A percentile compares a stretch with the other conserved stretches of the same genome.
Conservation (phyloP, 2,888 invertebrate genomes). For the Sisyra nigra region DNA sequence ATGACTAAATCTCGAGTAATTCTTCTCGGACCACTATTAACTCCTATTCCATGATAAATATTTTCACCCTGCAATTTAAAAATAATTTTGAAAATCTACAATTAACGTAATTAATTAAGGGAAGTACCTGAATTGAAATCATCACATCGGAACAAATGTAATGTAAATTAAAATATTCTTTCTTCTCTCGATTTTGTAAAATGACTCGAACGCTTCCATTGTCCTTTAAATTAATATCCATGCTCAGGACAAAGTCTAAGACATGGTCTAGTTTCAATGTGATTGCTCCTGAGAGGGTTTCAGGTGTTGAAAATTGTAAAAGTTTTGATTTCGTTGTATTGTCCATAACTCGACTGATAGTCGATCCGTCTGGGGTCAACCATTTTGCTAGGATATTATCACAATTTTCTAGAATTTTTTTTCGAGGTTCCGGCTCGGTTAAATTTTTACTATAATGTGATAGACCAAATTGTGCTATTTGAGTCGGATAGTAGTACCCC, state of each 20-base stretch:
- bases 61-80: conserved; percentile 41
- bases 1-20: conserved; percentile 77
- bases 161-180: conserved; percentile 64
- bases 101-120: neutral
- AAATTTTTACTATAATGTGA: conserved; percentile 94
- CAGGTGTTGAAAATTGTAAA: conserved; percentile 56
- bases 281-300: conserved; percentile 50
- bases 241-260: conserved; percentile 58
- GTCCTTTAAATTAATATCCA: conserved; percentile 52
- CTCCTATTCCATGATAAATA: conserved; percentile 75
- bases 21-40: conserved; percentile 50
- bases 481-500: conserved; percentile 95
- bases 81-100: conserved; percentile 7
- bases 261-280: conserved; percentile 49
- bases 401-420: conserved; percentile 59
- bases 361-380: conserved; percentile 55
- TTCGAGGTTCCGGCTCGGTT: conserved; percentile 65
- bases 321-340: conserved; percentile 39
- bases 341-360: conserved; percentile 44
- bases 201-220: conserved; percentile 72
- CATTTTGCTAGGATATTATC: conserved; percentile 51
- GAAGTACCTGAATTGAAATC: conserved; percentile 48
- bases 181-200: conserved; percentile 60
- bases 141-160: conserved; percentile 61
- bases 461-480: conserved; percentile 95